Base-by-base conservation (phyloP, 2,797 vertebrate genomes). In the Pseudopleuronectes americanus region DNA sequence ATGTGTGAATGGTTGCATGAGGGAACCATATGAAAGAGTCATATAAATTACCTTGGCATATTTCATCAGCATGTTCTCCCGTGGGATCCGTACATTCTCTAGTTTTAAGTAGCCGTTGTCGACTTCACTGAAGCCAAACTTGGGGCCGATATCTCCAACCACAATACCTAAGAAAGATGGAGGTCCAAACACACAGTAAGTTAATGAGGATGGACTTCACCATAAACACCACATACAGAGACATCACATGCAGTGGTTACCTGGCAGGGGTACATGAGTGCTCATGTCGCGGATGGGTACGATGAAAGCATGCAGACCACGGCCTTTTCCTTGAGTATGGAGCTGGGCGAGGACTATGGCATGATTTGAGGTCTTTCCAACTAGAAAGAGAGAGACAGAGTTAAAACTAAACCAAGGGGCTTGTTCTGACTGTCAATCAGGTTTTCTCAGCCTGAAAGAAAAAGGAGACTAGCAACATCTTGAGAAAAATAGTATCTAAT, bases 11-110 rank as follows among this genome's bases (percentile, higher is more conserved):
- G 31, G 31, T 8, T 33, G 31, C 9, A 33, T 38, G 10, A 13
- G 13, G 13, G 36, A 38, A 12, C 4, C 36, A 38, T 13, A 38
- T 38, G 28, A 13, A 38, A 38, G 36, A 12, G 3, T 38, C 36
- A 38, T 36, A 36, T 38, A 38, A 38, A 38, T 38, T 4, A 99
- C 98, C 97, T 98, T 95, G 26, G 98, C 95, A 1, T 96, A 95
- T 76, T 98, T 99, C 98, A 99, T 99, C 77, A 99, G 93, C 98
- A 99, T 99, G 89, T 99, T 98, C 1, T 97, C 96, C 21, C 97
- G 95, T 53, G 98, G 97, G 68, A 99, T 96, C 53, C 97, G 94
- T 33, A 95, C 95, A 3, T 96, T 96, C 84, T 98, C 96, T 83
- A 99, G 91, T 90, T 98, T 99, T 87, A 99, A 91, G 85, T 94